Base-by-base conservation (phyloP, 2,113 vertebrate genomes). In the Bombycilla garrulus region DNA sequence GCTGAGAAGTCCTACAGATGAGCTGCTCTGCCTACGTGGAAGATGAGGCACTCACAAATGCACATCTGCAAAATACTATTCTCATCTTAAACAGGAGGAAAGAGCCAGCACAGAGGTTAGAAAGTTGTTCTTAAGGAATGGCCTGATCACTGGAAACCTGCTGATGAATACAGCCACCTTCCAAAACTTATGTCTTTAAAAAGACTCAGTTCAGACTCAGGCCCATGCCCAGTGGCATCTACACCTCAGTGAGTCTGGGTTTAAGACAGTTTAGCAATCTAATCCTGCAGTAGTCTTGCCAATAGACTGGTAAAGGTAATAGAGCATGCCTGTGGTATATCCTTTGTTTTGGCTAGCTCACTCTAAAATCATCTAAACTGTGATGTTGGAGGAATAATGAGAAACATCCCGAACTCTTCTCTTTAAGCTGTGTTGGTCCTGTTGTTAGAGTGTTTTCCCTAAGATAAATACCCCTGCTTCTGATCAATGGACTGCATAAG, bases 1-100 rank as follows among this genome's bases (percentile, higher is more conserved):
- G 60, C 56, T 66, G 57, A 72, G 61, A 87, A 47, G 60, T 38
- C 60, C 26, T 81, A 28, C 26, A 77, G 31, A 26, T 38, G 14
- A 45, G 58, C n/a, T 69, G 22, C 38, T 47, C 0, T 11, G 35
- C 31, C 36, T 61, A 1, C 0, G 0, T 65, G 53, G 47, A 60
- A 83, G 36, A 25, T 20, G 20, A 66, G 47, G 50, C 28, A 36
- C n/a, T 62, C 15, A 5, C 4, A 81, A 64, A 53, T n/a, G 40
- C 28, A 9, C 11, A 14, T 57, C 47, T 76, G 13, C 20, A 78
- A 86, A 92, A 48, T 40, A 31, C 31, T 57, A 0, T 31, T 53
- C 13, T 54, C 24, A 12, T 29, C 73, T 62, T 58, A 40, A 83
- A 62, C 9, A 21, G 0, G 0, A 77, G 42, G 29, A 72, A 45